Evolutionary conservation across 2,888 invertebrate genomes (phyloP).

Genomic region (Eupeodes latifasciatus): DNA sequence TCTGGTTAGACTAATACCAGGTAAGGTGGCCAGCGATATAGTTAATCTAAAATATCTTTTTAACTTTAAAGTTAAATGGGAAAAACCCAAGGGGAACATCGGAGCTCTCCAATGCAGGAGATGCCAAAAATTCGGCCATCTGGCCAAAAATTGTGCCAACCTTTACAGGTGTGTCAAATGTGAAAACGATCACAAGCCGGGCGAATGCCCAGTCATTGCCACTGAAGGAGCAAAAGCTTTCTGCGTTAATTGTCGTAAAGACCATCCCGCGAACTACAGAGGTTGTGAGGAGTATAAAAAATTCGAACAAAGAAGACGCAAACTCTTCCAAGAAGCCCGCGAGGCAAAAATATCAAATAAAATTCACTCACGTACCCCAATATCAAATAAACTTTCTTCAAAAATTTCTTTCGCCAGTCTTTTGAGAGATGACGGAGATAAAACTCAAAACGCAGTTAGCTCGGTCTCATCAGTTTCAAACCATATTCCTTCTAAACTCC

Average conservation of each 20-base stretch:
- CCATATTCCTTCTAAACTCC: background rate
- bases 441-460: background rate
- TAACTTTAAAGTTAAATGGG: background rate
- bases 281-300: background rate
- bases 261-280: constrained; percentile 8
- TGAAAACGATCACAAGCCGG: background rate
- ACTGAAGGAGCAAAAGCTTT: background rate
- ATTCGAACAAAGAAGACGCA: background rate
- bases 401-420: no score
- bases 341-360: background rate
- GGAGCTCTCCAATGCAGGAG: background rate
- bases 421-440: no score
- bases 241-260: constrained; percentile 6
- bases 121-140: background rate
- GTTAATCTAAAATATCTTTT: background rate
- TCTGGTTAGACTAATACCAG: background rate
- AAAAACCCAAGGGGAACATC: background rate
- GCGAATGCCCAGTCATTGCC: background rate
- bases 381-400: background rate
- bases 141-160: background rate
- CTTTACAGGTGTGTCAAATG: no score
- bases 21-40: background rate
- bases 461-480: background rate
- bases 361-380: background rate
- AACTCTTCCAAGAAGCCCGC: background rate